Conservation (phyloP, 37 sponge, comb jelly and placozoan genomes). For the Theonella swinhoei region DNA sequence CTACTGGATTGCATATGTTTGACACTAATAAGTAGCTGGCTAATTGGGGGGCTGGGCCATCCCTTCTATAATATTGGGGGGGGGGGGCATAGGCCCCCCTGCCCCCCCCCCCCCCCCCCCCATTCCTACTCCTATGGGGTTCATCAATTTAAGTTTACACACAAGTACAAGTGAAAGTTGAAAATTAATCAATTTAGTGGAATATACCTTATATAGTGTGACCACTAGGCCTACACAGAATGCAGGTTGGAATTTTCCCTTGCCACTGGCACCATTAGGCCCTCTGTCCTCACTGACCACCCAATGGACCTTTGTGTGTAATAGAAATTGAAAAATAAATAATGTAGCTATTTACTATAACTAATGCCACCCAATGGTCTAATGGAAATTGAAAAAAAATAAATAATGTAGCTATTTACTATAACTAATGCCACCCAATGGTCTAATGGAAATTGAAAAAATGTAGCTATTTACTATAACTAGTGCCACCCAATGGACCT, state of each 20-base stretch:
- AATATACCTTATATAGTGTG: constrained; percentile 42
- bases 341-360: neutral
- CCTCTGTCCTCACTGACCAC: constrained; percentile 26
- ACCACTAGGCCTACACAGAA: constrained; percentile 29
- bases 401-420: neutral
- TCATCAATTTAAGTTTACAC: too few species aligned
- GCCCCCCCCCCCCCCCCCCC: too few species aligned
- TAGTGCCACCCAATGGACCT: neutral
- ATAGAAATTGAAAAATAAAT: neutral
- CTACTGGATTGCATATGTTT: too few species aligned
- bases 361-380: neutral
- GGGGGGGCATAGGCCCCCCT: too few species aligned
- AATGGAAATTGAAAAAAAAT: neutral
- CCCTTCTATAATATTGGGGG: too few species aligned
- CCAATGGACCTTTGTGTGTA: constrained; percentile 40
- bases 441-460: constrained; percentile 10
- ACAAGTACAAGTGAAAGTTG: too few species aligned
- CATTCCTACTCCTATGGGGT: too few species aligned
- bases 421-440: neutral
- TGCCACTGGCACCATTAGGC: constrained; percentile 30
- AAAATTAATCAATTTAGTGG: too few species aligned
- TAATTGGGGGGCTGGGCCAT: too few species aligned
- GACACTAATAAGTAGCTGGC: too few species aligned
- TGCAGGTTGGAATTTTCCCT: constrained; percentile 27
- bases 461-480: neutral